Evolutionary conservation across 2,888 invertebrate genomes (phyloP).

Genomic region (Andrena hattorfiana): DNA sequence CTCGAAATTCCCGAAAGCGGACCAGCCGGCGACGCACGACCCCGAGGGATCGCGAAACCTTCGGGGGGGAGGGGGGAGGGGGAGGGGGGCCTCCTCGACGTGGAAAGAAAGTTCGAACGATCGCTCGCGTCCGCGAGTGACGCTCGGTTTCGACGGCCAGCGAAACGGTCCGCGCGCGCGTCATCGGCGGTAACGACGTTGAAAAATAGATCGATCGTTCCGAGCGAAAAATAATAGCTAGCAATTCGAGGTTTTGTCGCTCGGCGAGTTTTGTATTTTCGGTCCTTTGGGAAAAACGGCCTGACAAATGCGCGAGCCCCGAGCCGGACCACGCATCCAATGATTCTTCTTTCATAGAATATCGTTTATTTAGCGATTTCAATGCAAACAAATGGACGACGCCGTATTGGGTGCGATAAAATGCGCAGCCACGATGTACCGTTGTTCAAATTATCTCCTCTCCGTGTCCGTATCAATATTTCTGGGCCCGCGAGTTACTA

Average conservation of each 20-base stretch:
- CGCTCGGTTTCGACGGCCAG: background rate
- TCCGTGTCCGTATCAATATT: background rate
- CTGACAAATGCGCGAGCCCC: constrained; percentile 46
- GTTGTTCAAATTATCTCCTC: background rate
- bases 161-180: background rate
- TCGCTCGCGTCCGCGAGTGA: background rate
- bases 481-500: background rate
- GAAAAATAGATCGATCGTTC: constrained; percentile 38
- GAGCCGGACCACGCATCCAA: constrained; percentile 8
- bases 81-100: no score
- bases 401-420: constrained; percentile 16
- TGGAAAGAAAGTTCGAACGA: background rate
- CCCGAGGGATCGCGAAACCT: background rate
- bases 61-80: background rate
- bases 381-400: constrained; percentile 39
- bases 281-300: constrained; percentile 37
- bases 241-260: constrained; percentile 35
- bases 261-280: constrained; percentile 18
- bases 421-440: background rate
- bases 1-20: background rate
- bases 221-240: constrained; percentile 40
- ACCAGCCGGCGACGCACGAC: background rate
- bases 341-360: constrained; percentile 59
- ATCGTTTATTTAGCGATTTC: constrained; percentile 52
- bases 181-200: background rate